phyloP scores from a whole-genome alignment of 2,888 invertebrate genomes.

The Chorisops tibialis region DNA sequence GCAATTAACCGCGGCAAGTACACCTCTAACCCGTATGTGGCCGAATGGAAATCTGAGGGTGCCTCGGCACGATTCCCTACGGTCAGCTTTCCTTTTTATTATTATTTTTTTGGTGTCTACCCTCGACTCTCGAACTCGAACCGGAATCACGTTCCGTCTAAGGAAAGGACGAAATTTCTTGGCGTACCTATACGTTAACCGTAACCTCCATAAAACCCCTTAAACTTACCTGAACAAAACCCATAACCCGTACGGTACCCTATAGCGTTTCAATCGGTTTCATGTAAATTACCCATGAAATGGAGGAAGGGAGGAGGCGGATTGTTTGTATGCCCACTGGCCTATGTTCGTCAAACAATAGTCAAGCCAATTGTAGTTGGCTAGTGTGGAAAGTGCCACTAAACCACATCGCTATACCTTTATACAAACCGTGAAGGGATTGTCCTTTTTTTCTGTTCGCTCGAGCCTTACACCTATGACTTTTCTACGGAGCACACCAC shows the following conservation, averaged over 20 bases:
- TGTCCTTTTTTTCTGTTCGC: background rate
- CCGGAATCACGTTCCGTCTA: constrained; percentile 5
- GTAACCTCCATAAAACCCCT: constrained; percentile 10
- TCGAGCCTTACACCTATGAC: background rate
- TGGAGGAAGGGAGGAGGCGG: no score
- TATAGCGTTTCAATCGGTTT: no score
- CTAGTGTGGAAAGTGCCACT: no score
- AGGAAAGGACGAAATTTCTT: constrained; percentile 20
- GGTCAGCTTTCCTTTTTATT: background rate
- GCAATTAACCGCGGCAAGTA: constrained; percentile 12
- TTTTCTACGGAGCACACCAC: background rate
- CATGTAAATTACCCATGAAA: no score
- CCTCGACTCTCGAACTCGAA: background rate
- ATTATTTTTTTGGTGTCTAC: background rate
- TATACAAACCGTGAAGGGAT: no score
- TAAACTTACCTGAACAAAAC: background rate
- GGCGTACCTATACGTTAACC: constrained; percentile 13
- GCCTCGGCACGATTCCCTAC: no score
- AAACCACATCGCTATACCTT: no score
- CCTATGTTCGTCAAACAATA: no score
- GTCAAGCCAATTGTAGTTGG: no score
- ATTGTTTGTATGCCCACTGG: no score
- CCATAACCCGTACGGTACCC: no score
- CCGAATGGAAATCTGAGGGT: no score
- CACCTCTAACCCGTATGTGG: background rate